phyloP scores from a whole-genome alignment of 2,888 invertebrate genomes.

The Cyrtodaria siliqua region DNA sequence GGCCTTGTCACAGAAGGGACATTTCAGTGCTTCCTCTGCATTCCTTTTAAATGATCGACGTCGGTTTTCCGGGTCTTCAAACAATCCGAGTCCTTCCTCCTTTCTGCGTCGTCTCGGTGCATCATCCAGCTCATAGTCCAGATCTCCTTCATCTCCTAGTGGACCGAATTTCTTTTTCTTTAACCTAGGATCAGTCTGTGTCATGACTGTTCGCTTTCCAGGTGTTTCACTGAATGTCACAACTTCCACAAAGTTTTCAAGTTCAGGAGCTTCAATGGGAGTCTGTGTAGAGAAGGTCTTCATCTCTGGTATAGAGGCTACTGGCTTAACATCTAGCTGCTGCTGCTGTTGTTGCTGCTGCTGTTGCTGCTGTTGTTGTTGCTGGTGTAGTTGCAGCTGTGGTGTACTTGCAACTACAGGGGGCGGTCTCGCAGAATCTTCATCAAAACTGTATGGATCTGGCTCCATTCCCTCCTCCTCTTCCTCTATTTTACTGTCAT shows the following conservation, averaged over 20 bases:
- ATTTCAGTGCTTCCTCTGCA: constrained; percentile 82
- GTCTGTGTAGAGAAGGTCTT: constrained; percentile 74
- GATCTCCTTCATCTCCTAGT: constrained; percentile 75
- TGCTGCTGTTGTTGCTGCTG: not conserved
- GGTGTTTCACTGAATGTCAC: constrained; percentile 78
- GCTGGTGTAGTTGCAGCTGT: not conserved
- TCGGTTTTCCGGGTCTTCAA: constrained; percentile 80
- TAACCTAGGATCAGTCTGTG: constrained; percentile 81
- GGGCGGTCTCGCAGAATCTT: constrained; percentile 29
- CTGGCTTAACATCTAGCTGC: constrained; percentile 1
- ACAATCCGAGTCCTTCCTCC: constrained; percentile 78
- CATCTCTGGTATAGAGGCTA: constrained; percentile 46
- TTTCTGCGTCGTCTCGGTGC: constrained; percentile 63
- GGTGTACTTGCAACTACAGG: not conserved
- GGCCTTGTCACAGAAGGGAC: constrained; percentile 83
- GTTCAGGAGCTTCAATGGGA: constrained; percentile 67
- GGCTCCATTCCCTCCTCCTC: constrained; percentile 2
- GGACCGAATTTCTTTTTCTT: constrained; percentile 83
- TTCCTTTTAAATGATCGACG: constrained; percentile 79
- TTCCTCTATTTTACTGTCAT: constrained; percentile 25
- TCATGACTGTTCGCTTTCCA: constrained; percentile 80
- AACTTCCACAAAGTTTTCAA: constrained; percentile 77
- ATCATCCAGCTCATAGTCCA: constrained; percentile 74
- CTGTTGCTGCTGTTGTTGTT: no score
- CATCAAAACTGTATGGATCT: constrained; percentile 75